Evolutionary conservation across 2,797 vertebrate genomes (phyloP), one percentile per base, ranked within the genome.

Genomic region (Australoheros facetus): DNA sequence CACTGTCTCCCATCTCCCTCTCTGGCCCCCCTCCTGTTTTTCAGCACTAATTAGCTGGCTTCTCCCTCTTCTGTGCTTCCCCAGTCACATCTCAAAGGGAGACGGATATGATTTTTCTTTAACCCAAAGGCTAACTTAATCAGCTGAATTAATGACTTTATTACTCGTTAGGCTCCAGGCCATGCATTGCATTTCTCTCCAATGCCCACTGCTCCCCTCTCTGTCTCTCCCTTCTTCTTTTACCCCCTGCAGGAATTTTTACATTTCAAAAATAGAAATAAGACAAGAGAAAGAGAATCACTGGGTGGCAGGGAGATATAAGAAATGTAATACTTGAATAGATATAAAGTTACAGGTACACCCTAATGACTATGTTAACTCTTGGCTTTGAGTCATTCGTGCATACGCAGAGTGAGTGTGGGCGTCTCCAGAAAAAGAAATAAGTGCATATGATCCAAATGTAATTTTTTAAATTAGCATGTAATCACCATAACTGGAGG

Each of bases 91-190:
- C 95, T 95, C 94, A 95, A 95, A 96, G 94, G 94, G 95, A 96
- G 95, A 96, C 93, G 92, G 95, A 97, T 97, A 97, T 96, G 96
- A 97, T 95, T 95, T 94, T 98, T 95, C 95, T 96, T 95, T 96
- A 97, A 98, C 96, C 97, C 97, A 96, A 97, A 97, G 97, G 97
- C 97, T 96, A 98, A 98, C 96, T 97, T 98, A 98, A 99, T 99
- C 97, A 98, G 97, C 95, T 98, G 96, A 98, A 98, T 98, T 98
- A 98, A 98, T 98, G 95, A 97, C 96, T 97, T 97, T 97, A 97
- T 98, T 97, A 97, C 94, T 95, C 96, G 95, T 96, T 96, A 96
- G 95, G 95, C 96, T 95, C 87, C 90, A 82, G 96, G 96, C 94
- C 87, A 95, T 92, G 88, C 92, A 85, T 82, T 89, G 91, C 93